These are phyloP conservation scores for Adelognathus sp. DNA, from an alignment of 2,888 invertebrate species.

Conservation along the genomic window DNA sequence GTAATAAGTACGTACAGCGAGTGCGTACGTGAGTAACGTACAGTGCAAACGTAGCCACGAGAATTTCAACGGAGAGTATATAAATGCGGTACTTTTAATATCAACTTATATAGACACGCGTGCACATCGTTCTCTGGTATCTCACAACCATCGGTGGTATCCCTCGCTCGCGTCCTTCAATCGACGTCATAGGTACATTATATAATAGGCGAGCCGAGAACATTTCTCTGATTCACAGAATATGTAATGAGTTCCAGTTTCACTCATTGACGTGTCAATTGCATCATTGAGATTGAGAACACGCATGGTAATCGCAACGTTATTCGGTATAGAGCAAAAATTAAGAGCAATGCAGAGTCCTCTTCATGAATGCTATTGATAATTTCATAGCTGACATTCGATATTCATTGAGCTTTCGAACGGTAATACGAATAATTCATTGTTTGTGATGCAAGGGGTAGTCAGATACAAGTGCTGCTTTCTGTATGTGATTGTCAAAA, in stretches of 20 bases:
- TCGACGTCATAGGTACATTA: not conserved
- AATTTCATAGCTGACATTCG: not conserved
- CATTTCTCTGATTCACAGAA: not conserved
- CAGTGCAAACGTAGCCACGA: not conserved
- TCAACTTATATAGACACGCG: not conserved
- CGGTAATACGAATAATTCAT: no score
- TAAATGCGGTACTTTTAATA: not conserved
- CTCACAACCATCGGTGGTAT: not conserved
- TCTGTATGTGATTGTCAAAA: no score
- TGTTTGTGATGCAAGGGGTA: no score
- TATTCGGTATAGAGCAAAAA: not conserved
- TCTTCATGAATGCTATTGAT: no score
- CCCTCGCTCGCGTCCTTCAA: not conserved
- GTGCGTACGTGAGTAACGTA: not conserved
- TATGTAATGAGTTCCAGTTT: not conserved
- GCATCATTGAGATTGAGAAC: not conserved
- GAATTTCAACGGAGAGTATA: not conserved
- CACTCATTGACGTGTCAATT: not conserved
- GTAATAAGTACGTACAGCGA: conserved; percentile 1
- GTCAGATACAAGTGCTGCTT: no score
- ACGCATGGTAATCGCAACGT: no score
- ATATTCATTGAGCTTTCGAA: no score
- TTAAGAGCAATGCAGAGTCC: no score
- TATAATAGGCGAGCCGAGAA: not conserved
- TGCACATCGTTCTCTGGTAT: not conserved